phyloP scores from a whole-genome alignment of 37 sponge, comb jelly and placozoan species.

The Spongia lamella region DNA sequence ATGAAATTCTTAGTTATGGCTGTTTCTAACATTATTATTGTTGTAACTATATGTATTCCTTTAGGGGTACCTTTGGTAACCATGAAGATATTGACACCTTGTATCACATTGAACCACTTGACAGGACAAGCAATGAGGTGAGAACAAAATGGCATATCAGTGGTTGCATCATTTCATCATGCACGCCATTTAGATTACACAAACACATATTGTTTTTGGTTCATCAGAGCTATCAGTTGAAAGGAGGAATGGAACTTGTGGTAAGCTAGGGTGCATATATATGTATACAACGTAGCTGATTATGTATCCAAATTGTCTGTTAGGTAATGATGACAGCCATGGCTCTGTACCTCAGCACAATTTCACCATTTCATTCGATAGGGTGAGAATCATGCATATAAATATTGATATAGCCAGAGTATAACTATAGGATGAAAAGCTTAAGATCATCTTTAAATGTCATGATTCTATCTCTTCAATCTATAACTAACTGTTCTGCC shows the following conservation, averaged over 20 bases:
- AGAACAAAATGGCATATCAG: background rate
- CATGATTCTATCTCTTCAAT: no score
- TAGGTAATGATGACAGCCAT: no score
- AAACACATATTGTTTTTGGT: slow-evolving; percentile 36
- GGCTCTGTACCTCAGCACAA: no score
- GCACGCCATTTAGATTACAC: slow-evolving; percentile 20
- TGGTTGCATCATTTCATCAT: background rate
- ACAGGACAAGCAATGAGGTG: background rate
- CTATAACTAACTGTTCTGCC: no score
- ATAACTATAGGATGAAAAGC: no score
- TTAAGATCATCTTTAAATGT: no score
- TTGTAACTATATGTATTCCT: background rate
- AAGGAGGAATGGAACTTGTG: slow-evolving; percentile 37
- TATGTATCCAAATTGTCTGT: no score
- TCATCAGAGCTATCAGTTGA: slow-evolving; percentile 5
- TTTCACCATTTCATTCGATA: no score
- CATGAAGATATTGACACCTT: slow-evolving; percentile 8
- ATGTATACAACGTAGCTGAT: background rate
- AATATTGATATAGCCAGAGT: no score
- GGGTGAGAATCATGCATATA: no score
- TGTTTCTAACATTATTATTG: background rate
- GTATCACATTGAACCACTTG: slow-evolving; percentile 67
- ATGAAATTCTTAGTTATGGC: no score
- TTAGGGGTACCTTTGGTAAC: slow-evolving; percentile 71
- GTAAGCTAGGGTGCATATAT: slow-evolving; percentile 13